phyloP scores from a whole-genome alignment of 2,888 invertebrate genomes.

The Drosophila falleni region DNA sequence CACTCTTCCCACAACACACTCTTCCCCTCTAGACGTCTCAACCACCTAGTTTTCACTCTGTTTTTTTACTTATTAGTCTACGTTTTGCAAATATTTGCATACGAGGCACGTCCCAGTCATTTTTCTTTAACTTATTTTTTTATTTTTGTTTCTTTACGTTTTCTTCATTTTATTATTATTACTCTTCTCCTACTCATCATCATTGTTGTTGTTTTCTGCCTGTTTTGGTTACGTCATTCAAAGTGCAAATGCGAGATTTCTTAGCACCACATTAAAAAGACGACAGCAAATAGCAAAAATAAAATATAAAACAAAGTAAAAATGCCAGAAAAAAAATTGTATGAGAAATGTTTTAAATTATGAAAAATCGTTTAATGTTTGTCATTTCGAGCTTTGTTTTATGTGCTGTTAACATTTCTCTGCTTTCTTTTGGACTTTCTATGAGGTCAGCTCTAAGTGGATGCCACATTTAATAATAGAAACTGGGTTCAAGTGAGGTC shows the following conservation, averaged over 20 bases:
- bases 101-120: slow-evolving; percentile 80
- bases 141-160: slow-evolving; percentile 51
- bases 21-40: slow-evolving; percentile 18
- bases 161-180: slow-evolving; percentile 67
- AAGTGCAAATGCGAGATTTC: slow-evolving; percentile 75
- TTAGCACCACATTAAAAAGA: slow-evolving; percentile 72
- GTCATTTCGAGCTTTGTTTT: slow-evolving; percentile 16
- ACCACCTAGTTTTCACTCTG: slow-evolving; percentile 10
- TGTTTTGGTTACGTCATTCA: slow-evolving; percentile 40
- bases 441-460: slow-evolving; percentile 15
- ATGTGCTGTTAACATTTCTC: slow-evolving; percentile 5
- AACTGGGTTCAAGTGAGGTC: slow-evolving; percentile 13
- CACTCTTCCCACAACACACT: too few species aligned
- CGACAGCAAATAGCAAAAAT: slow-evolving; percentile 49
- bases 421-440: background rate
- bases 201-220: slow-evolving; percentile 18
- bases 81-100: slow-evolving; percentile 82
- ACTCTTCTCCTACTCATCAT: slow-evolving; percentile 17
- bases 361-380: slow-evolving; percentile 41
- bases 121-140: slow-evolving; percentile 68
- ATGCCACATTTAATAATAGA: slow-evolving; percentile 7
- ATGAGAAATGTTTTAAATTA: slow-evolving; percentile 35
- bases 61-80: slow-evolving; percentile 76
- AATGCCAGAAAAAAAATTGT: slow-evolving; percentile 20
- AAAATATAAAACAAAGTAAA: slow-evolving; percentile 20